Conservation (phyloP, 2,113 vertebrate genomes). For the Micronycteris hirsuta region DNA sequence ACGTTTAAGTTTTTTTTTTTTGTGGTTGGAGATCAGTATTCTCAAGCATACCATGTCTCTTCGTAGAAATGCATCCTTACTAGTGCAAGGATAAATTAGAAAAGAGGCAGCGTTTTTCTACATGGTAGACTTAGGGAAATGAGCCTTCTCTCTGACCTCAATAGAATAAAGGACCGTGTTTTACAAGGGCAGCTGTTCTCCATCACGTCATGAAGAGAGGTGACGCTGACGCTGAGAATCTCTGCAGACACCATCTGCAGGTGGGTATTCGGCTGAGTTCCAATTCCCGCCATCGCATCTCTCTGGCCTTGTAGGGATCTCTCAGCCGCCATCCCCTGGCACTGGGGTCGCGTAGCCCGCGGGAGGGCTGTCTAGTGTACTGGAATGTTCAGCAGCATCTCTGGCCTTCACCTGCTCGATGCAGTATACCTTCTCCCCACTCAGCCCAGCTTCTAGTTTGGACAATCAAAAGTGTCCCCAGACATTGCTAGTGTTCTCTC, state of each 20-base stretch:
- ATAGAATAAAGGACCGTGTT: not conserved
- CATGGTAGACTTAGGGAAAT: not conserved
- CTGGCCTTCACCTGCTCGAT: not conserved
- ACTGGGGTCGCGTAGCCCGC: too few species aligned
- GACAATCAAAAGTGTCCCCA: not conserved
- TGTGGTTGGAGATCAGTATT: not conserved
- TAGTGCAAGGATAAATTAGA: not conserved
- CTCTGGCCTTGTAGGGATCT: not conserved
- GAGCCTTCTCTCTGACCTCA: not conserved
- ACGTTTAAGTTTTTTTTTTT: not conserved
- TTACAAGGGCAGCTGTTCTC: not conserved
- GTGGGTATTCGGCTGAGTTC: not conserved
- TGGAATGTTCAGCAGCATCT: not conserved
- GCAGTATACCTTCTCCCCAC: not conserved
- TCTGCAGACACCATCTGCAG: not conserved
- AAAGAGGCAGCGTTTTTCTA: not conserved
- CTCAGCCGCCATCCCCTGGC: not conserved
- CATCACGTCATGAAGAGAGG: not conserved
- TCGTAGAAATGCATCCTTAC: not conserved
- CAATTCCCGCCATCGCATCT: not conserved
- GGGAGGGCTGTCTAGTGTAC: too few species aligned
- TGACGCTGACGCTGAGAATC: not conserved
- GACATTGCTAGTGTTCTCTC: not conserved
- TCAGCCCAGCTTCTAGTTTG: accelerated
- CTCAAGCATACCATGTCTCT: not conserved